Conservation (phyloP, 2,797 vertebrate species). For the Chiroxiphia lanceolata region DNA sequence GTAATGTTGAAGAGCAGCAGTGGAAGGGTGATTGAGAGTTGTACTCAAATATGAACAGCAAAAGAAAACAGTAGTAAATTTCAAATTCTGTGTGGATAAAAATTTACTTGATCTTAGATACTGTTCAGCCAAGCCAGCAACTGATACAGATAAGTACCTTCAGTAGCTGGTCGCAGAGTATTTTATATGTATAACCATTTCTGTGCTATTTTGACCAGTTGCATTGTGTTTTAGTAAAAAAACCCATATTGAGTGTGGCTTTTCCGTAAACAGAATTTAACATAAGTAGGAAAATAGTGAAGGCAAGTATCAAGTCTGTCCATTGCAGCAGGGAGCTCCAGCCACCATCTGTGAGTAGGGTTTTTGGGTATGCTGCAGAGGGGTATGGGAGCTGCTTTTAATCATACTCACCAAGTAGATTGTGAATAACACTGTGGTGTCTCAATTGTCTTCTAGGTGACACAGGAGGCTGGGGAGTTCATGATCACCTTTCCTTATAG, state of each 20-base stretch:
- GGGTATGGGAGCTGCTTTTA: not conserved
- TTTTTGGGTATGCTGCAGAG: not conserved
- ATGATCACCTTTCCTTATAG: conserved; percentile 95
- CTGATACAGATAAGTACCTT: not conserved
- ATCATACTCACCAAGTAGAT: not conserved
- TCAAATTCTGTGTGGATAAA: not conserved
- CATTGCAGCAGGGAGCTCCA: not conserved
- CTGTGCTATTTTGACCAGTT: not conserved
- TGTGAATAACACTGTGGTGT: not conserved
- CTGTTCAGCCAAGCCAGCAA: not conserved
- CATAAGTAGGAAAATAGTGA: not conserved
- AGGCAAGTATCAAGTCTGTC: not conserved
- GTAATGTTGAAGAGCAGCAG: not conserved
- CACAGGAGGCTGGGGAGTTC: conserved; percentile 95
- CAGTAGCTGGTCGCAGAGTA: not conserved
- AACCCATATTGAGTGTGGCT: not conserved
- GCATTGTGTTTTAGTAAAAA: not conserved
- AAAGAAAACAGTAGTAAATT: not conserved
- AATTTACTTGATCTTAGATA: not conserved
- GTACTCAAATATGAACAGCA: not conserved
- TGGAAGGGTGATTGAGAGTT: not conserved
- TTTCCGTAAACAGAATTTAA: not conserved
- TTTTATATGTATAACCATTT: not conserved
- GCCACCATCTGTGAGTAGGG: not conserved
- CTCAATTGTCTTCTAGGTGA: conserved; percentile 80